phyloP scores from a whole-genome alignment of 1,140 invertebrate species.

The Anoplolepis gracilipes region DNA sequence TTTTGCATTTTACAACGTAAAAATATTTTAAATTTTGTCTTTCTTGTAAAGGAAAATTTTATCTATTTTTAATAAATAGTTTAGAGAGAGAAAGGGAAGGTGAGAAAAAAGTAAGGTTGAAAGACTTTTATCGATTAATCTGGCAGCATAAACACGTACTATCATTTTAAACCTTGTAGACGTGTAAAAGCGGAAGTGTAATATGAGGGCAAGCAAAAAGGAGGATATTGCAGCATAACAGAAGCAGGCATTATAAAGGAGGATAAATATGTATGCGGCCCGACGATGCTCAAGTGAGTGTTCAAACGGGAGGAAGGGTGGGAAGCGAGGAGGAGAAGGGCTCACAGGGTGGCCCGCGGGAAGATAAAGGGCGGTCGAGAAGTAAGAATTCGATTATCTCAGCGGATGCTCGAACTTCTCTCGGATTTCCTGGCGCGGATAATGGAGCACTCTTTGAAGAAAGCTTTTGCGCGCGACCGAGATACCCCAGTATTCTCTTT shows the following conservation, averaged over 20 bases:
- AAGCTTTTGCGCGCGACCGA: constrained; percentile 72
- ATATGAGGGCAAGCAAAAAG: constrained; percentile 17
- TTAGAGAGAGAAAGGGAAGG: background rate
- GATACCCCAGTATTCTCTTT: constrained; percentile 49
- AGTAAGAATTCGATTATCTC: constrained; percentile 77
- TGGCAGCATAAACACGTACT: background rate
- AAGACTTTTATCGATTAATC: constrained; percentile 1
- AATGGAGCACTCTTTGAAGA: constrained; percentile 76
- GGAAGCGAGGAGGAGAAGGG: background rate
- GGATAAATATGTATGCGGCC: constrained; percentile 71
- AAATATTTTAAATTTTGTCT: background rate
- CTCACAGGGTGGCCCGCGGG: constrained; percentile 37
- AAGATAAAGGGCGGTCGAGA: constrained; percentile 74
- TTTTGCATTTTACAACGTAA: background rate
- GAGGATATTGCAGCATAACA: constrained; percentile 29
- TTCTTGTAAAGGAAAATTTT: background rate
- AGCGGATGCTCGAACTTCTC: constrained; percentile 75
- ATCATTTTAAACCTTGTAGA: constrained; percentile 27
- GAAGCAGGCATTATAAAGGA: constrained; percentile 66
- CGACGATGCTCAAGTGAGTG: constrained; percentile 43
- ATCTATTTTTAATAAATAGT: background rate
- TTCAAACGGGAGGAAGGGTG: constrained; percentile 35
- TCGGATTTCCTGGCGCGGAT: constrained; percentile 76
- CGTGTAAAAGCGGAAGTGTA: constrained; percentile 17
- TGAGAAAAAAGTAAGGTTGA: background rate